phyloP scores from a whole-genome alignment of 2,797 vertebrate species.

The Cyprinella venusta region DNA sequence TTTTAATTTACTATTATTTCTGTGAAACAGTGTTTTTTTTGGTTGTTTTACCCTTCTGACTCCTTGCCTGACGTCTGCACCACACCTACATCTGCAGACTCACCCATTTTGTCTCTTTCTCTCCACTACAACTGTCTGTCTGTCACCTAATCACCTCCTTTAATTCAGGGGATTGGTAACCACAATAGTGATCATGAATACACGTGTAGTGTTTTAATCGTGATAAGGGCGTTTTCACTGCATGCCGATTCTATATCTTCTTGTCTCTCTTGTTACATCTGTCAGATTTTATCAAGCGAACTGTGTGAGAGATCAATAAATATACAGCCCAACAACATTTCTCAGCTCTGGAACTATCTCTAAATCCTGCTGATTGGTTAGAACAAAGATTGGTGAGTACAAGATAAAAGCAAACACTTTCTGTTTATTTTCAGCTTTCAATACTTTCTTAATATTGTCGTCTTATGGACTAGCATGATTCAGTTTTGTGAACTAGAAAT shows the following conservation, averaged over 20 bases:
- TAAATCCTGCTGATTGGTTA: neutral
- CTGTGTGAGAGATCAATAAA: neutral
- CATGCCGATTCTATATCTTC: slow-evolving; percentile 25
- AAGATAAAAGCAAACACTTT: neutral
- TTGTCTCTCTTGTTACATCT: neutral
- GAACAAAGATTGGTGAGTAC: slow-evolving; percentile 17
- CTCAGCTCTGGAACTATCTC: neutral
- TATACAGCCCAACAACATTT: neutral
- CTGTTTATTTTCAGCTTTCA: neutral
- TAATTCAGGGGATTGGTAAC: slow-evolving; percentile 17
- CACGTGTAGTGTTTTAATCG: neutral
- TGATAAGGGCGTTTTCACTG: neutral
- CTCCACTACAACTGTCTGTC: neutral
- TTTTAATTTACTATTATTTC: neutral
- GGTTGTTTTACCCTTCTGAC: neutral
- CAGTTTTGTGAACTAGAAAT: neutral
- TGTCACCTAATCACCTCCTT: slow-evolving; percentile 24
- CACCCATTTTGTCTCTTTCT: slow-evolving; percentile 15
- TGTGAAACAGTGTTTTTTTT: neutral
- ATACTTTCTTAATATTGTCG: neutral
- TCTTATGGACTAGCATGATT: neutral
- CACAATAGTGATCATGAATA: neutral
- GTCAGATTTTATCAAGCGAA: neutral
- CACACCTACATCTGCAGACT: slow-evolving; percentile 48
- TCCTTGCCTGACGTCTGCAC: slow-evolving; percentile 6